Base-by-base conservation (phyloP, 1,140 invertebrate genomes). In the Drosophila asahinai region DNA sequence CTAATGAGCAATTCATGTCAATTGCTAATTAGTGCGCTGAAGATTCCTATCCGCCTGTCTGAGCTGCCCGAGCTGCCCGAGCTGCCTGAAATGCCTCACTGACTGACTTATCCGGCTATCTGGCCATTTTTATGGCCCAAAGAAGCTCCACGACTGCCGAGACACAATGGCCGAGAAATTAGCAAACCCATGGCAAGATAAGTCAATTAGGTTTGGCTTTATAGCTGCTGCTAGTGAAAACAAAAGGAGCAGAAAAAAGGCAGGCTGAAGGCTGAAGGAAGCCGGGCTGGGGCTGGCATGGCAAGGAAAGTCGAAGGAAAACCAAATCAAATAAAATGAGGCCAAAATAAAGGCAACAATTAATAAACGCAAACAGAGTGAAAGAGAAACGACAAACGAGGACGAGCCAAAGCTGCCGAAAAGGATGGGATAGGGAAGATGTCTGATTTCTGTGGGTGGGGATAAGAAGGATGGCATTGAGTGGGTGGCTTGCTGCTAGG, bases 1-100 rank as follows among this genome's bases (percentile, higher is more conserved):
- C 87, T 91, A 91, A 91, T 91, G 87, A 91, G 83, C 87, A 91
- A 91, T 91, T 91, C 83, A 91, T 91, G 87, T 91, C 87, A 91
- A 91, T 91, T 91, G 87, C 87, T 91, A 91, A 91, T 91, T 91
- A 91, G 89, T 91, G 75, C 86, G 86, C 66, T 76, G 83, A 67
- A 89, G 83, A 91, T 91, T 91, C 86, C 68, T 83, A 91, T 91
- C 87, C 90, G 83, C 64, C 73, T 77, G 80, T 77, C 72, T 68
- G 67, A 71, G 67, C 67, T 71, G 73, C 72, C 72, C 55, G 67
- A 71, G 67, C 67, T 71, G 73, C 72, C 72, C 55, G 67, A 71
- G 67, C 67, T 71, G 73, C 72, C 72, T 60, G 59, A 77, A 71
- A 72, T 73, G 70, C 54, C 71, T 74, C 68, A 74, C 54, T 64